These are phyloP conservation scores for Agonopterix alstromeriana DNA, from an alignment of 2,888 invertebrate genomes.

Conservation along the genomic window DNA sequence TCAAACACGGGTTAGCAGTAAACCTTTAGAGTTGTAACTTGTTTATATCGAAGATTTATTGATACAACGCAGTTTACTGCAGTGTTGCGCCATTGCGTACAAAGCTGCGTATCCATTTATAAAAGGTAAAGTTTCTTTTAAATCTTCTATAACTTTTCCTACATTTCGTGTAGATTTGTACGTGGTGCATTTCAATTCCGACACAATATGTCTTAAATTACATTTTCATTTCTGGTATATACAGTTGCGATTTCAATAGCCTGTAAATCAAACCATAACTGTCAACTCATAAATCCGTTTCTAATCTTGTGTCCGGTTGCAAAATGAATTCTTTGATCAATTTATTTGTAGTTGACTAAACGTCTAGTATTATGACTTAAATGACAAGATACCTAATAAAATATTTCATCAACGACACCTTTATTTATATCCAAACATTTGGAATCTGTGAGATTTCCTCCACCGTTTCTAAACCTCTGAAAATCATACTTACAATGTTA, in stretches of 20 bases:
- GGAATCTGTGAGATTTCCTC: no score
- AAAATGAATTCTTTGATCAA: no score
- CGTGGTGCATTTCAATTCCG: background rate
- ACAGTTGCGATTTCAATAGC: background rate
- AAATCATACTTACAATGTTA: no score
- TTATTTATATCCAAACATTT: no score
- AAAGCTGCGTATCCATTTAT: slow-evolving; percentile 7
- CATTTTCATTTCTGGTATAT: background rate
- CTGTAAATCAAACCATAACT: background rate
- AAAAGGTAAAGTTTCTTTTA: background rate
- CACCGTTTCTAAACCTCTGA: no score
- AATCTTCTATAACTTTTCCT: background rate
- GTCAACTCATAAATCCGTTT: background rate
- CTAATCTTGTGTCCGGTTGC: no score
- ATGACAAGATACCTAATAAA: no score
- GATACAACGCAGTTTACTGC: slow-evolving; percentile 41
- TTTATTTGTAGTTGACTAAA: no score
- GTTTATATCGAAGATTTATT: slow-evolving; percentile 60
- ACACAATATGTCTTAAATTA: background rate
- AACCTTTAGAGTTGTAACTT: slow-evolving; percentile 43
- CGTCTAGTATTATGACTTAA: no score
- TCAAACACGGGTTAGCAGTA: slow-evolving; percentile 54
- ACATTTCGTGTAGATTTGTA: background rate
- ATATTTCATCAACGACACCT: no score
- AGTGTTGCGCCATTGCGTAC: slow-evolving; percentile 38